A percentile compares a stretch with the other conserved stretches of the same genome.
These are phyloP conservation scores for Lumbricus terrestris DNA, from an alignment of 2,888 invertebrate genomes.

Conservation along the genomic window DNA sequence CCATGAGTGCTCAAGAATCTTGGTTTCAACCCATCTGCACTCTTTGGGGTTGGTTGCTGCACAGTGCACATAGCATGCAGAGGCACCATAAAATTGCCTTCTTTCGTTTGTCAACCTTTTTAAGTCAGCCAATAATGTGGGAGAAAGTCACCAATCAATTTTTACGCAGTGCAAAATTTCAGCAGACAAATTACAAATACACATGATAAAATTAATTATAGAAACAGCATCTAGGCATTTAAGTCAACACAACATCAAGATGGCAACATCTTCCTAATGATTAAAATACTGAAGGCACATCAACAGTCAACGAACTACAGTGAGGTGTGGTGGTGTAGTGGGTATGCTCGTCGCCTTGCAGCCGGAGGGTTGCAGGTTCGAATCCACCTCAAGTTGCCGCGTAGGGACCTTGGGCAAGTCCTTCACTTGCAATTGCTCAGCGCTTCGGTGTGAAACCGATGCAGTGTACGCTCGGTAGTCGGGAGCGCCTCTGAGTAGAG, in stretches of 20 bases:
- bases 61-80: neutral
- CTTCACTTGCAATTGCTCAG: too few species aligned
- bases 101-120: neutral
- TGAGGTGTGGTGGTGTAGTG: too few species aligned
- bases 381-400: too few species aligned
- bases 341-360: too few species aligned
- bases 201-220: neutral
- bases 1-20: neutral
- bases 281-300: constrained; percentile 3
- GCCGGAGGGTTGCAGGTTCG: too few species aligned
- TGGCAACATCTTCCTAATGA: neutral
- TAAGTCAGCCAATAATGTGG: neutral
- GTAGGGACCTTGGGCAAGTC: too few species aligned
- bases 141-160: neutral
- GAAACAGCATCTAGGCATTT: too few species aligned
- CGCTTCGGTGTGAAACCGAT: too few species aligned
- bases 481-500: too few species aligned
- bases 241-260: neutral
- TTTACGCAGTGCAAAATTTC: neutral
- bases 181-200: neutral
- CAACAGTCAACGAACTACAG: too few species aligned
- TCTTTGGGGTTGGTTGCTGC: neutral
- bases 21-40: neutral
- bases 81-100: neutral
- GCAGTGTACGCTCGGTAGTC: too few species aligned